Conservation (phyloP, 2,113 vertebrate genomes). For the Misgurnus anguillicaudatus region DNA sequence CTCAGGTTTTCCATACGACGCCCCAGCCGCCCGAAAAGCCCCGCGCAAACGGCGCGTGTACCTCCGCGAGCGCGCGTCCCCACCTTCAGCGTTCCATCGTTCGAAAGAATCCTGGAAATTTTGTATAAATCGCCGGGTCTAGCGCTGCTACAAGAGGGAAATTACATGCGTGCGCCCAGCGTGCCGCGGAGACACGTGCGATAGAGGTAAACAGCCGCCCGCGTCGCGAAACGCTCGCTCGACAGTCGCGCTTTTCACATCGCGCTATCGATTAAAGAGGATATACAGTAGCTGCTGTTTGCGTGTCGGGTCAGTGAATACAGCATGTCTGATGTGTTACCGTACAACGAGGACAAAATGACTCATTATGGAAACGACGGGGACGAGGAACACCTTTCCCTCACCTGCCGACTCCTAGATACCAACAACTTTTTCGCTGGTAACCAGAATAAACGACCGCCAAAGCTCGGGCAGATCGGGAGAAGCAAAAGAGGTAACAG, state of each 20-base stretch:
- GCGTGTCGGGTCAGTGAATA: slow-evolving; percentile 59
- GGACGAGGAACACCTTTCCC: slow-evolving; percentile 91
- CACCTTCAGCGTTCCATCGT: slow-evolving; percentile 61
- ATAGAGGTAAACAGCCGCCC: slow-evolving; percentile 64
- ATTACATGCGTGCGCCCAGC: slow-evolving; percentile 44
- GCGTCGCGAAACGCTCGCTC: background rate
- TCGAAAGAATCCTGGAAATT: slow-evolving; percentile 50
- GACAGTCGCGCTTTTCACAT: background rate
- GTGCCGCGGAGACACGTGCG: slow-evolving; percentile 68
- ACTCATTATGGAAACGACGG: slow-evolving; percentile 89
- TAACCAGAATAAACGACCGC: slow-evolving; percentile 92
- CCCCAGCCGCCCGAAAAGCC: slow-evolving; percentile 60
- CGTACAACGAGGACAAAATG: slow-evolving; percentile 96
- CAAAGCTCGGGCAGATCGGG: slow-evolving; percentile 94
- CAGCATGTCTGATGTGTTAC: slow-evolving; percentile 93
- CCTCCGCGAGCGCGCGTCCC: slow-evolving; percentile 54
- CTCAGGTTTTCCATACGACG: slow-evolving; percentile 70
- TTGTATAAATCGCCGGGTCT: slow-evolving; percentile 53
- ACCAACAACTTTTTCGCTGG: slow-evolving; percentile 95
- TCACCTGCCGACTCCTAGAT: slow-evolving; percentile 97
- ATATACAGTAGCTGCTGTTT: slow-evolving; percentile 40
- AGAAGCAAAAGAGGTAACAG: slow-evolving; percentile 90
- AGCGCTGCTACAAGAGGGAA: slow-evolving; percentile 44
- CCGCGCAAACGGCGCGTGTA: slow-evolving; percentile 53
- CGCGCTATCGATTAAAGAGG: background rate